Base-by-base conservation (phyloP, 2,797 vertebrate genomes). In the Apodemus agrarius region DNA sequence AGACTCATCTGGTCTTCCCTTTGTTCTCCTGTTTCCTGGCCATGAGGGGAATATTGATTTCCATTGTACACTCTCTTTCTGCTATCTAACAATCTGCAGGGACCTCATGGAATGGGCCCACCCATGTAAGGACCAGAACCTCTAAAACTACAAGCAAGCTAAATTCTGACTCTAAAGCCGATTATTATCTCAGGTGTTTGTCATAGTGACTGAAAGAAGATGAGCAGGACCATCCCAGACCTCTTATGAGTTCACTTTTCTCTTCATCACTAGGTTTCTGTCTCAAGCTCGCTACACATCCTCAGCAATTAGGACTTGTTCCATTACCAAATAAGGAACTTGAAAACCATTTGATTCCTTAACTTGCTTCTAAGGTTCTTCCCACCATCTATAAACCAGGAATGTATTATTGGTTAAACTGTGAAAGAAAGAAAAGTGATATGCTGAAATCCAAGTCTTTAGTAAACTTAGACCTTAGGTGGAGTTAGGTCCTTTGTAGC, bases 1-100 rank as follows among this genome's bases (percentile, higher is more conserved):
- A 52, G 29, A 79, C 8, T 1, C 1, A 6, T 2, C 4, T 7
- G 8, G 16, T 17, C 26, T 17, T 9, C 24, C 69, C 0, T 24
- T 69, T 49, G 9, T 21, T 94, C 49, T 69, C 26, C n/a, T 79
- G 31, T 37, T 90, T 69, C 11, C 24, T 79, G 2, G 16, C 24
- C 3, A 79, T 26, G 19, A 37, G 19, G 57, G 37, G 63, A 29
- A 0, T 8, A 16, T 43, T 65, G 34, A 34, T 24, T 63, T 76
- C 14, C 7, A 19, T 13, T 31, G 31, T 11, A 46, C 8, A 10
- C 46, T 49, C 21, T 65, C 3, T 11, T 8, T 29, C 2, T 84
- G 29, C 31, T 13, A 12, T 29, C 13, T 46, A 61, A 26, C 1
- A 46, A 17, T 5, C 6, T 17, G 9, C 34, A 8, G 22, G 46